A percentile compares a stretch with the other conserved stretches of the same genome.
These are phyloP conservation scores for Aix galericulata DNA, from an alignment of 2,113 vertebrate species.

Conservation along the genomic window DNA sequence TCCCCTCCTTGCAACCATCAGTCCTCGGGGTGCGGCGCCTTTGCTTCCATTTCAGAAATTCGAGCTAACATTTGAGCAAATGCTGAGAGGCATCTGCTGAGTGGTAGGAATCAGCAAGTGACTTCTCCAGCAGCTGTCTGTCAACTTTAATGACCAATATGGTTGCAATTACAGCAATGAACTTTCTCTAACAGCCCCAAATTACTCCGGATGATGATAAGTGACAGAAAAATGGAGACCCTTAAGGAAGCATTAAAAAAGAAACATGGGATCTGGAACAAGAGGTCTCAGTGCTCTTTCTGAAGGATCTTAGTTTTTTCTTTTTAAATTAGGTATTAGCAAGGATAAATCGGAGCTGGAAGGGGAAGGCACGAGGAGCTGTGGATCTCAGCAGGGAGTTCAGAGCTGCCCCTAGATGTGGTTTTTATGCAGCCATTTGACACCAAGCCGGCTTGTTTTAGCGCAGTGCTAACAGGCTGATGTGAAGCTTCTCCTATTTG, in stretches of 20 bases:
- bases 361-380: neutral
- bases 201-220: conserved; percentile 71
- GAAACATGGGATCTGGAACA: neutral
- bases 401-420: neutral
- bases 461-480: neutral
- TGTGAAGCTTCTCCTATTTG: neutral
- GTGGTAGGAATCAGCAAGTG: conserved; percentile 1
- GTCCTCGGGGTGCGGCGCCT: neutral
- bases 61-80: neutral
- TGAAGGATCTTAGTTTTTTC: neutral
- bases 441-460: neutral
- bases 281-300: neutral
- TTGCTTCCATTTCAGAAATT: conserved; percentile 1
- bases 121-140: conserved; percentile 68
- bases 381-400: neutral
- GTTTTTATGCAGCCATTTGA: neutral
- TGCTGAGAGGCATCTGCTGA: conserved; percentile 41
- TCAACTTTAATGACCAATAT: conserved; percentile 76
- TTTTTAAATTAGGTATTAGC: neutral
- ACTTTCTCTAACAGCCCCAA: conserved; percentile 73
- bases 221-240: conserved; percentile 70
- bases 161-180: conserved; percentile 73
- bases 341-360: neutral
- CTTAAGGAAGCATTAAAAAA: conserved; percentile 61
- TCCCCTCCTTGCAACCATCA: neutral